Evolutionary conservation across 2,888 invertebrate genomes (phyloP).

Genomic region (Drosophila atripex): DNA sequence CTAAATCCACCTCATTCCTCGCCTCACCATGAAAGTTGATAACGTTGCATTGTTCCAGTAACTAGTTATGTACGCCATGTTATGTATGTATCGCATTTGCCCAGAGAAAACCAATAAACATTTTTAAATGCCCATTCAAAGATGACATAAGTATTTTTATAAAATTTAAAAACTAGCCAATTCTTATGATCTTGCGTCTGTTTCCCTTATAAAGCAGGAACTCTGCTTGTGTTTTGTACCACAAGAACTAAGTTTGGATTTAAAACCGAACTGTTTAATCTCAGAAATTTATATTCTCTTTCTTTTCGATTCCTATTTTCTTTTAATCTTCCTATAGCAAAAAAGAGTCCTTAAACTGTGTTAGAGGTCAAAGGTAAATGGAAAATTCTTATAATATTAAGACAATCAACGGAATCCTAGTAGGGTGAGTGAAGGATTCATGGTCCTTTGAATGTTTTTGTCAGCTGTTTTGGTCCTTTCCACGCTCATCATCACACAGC

Average conservation of each 20-base stretch:
- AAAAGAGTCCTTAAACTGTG: neutral
- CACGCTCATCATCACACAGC: slow-evolving; percentile 27
- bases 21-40: slow-evolving; percentile 37
- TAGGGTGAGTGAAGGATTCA: slow-evolving; percentile 8
- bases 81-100: slow-evolving; percentile 40
- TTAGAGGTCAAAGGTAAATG: slow-evolving; percentile 10
- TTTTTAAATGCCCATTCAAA: slow-evolving; percentile 44
- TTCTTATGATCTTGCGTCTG: too few species aligned
- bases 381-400: neutral
- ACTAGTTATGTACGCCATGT: slow-evolving; percentile 48
- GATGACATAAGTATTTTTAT: neutral
- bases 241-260: too few species aligned
- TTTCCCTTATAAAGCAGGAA: too few species aligned
- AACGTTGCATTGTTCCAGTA: slow-evolving; percentile 47
- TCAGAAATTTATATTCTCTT: neutral
- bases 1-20: slow-evolving; percentile 1
- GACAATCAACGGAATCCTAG: neutral
- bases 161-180: too few species aligned
- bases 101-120: slow-evolving; percentile 57
- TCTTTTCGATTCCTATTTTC: neutral
- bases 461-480: slow-evolving; percentile 15
- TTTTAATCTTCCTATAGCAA: neutral
- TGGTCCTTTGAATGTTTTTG: slow-evolving; percentile 2
- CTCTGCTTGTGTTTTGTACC: too few species aligned
- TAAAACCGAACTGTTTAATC: too few species aligned